Percentiles rank a stretch among this genome's conserved stretches.
Conservation (phyloP, 1,140 invertebrate species). For the Holotrichia oblita region DNA sequence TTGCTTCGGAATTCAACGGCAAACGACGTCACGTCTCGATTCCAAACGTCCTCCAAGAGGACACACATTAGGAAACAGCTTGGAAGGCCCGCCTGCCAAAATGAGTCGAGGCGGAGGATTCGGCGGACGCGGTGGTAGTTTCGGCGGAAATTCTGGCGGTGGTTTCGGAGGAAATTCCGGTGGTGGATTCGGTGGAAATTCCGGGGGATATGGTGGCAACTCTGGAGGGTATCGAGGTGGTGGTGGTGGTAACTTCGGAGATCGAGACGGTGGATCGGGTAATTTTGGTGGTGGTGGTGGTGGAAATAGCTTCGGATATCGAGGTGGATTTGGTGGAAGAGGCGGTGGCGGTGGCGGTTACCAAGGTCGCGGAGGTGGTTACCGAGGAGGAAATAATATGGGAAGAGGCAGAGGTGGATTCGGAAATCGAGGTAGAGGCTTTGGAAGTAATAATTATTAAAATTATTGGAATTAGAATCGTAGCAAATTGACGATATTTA, state of each 20-base stretch:
- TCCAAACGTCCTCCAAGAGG: slow-evolving; percentile 62
- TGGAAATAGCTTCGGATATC: background rate
- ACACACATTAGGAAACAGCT: slow-evolving; percentile 53
- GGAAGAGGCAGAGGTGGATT: slow-evolving; percentile 27
- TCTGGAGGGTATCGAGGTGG: slow-evolving; percentile 46
- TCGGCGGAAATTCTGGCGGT: slow-evolving; percentile 40
- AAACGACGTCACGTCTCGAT: slow-evolving; percentile 60
- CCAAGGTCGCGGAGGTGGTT: background rate
- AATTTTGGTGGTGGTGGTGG: background rate
- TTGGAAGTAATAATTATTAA: background rate
- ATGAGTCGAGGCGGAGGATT: slow-evolving; percentile 51
- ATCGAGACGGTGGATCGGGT: slow-evolving; percentile 40
- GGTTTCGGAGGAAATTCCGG: too few relatives aligned
- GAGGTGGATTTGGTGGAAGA: background rate
- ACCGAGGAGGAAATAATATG: slow-evolving; percentile 31
- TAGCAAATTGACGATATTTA: background rate
- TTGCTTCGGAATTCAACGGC: slow-evolving; percentile 71
- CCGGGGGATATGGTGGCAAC: slow-evolving; percentile 44
- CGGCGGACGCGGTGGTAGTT: slow-evolving; percentile 41
- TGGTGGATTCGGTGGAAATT: slow-evolving; percentile 47
- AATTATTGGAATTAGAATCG: background rate
- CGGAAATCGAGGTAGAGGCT: background rate
- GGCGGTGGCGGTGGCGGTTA: too few relatives aligned
- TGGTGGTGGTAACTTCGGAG: slow-evolving; percentile 43
- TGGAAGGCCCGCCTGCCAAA: slow-evolving; percentile 57